A percentile compares a stretch with the other conserved stretches of the same genome.
Evolutionary conservation across 64 coral and sea anemone species (phyloP).

Genomic region (Pachyseris speciosa): DNA sequence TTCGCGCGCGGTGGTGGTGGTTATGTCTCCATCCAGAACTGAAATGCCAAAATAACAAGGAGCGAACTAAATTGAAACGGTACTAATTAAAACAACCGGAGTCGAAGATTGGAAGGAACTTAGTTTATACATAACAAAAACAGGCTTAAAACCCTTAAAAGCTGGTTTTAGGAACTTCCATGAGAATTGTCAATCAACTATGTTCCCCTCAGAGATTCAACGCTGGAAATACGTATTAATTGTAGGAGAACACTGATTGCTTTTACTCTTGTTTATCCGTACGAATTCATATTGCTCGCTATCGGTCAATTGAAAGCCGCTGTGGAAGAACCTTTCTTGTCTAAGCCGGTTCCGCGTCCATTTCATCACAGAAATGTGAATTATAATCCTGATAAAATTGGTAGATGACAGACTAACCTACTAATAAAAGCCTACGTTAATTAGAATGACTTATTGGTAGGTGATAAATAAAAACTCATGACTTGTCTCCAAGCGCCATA

Average conservation of each 20-base stretch:
- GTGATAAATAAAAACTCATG: not conserved
- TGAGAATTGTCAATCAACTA: too few species aligned
- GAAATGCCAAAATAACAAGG: not conserved
- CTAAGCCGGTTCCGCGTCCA: not conserved
- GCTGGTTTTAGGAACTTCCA: too few species aligned
- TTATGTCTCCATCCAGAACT: not conserved
- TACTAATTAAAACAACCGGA: not conserved
- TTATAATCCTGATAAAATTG: not conserved
- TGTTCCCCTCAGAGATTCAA: too few species aligned
- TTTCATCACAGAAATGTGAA: not conserved
- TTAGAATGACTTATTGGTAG: not conserved
- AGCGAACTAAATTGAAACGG: not conserved
- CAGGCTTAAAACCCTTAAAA: too few species aligned
- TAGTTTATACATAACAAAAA: too few species aligned
- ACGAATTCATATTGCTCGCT: too few species aligned
- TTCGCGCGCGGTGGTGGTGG: too few species aligned
- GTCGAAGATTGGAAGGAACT: not conserved
- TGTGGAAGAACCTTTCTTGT: too few species aligned
- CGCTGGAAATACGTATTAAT: too few species aligned
- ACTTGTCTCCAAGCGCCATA: not conserved
- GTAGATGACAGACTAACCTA: not conserved
- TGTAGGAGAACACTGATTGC: too few species aligned
- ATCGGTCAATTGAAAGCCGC: too few species aligned
- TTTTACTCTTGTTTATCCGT: too few species aligned
- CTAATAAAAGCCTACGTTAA: not conserved